Evolutionary conservation across 2,797 vertebrate species (phyloP).

Genomic region (Ctenochaetus hawaiiensis): DNA sequence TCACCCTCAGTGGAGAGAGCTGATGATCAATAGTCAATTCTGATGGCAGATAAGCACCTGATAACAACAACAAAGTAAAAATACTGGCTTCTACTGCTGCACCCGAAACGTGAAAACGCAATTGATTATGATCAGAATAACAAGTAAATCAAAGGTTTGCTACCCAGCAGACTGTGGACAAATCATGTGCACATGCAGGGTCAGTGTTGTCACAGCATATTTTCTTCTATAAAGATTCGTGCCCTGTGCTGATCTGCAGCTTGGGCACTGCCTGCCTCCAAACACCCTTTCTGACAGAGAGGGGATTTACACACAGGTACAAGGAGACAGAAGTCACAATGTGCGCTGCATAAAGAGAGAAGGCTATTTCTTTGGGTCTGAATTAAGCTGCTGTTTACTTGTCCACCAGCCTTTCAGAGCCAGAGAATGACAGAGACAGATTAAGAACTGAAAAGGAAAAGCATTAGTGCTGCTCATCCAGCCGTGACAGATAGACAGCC

Average conservation of each 20-base stretch:
- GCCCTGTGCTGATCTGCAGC: slow-evolving; percentile 51
- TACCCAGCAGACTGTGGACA: background rate
- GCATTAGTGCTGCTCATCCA: slow-evolving; percentile 53
- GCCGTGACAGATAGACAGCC: slow-evolving; percentile 61
- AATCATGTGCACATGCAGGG: slow-evolving; percentile 12
- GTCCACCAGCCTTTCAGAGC: slow-evolving; percentile 43
- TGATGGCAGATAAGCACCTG: slow-evolving; percentile 19
- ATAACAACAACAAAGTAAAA: background rate
- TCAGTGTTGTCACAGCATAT: slow-evolving; percentile 30
- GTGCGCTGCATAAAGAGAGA: slow-evolving; percentile 48
- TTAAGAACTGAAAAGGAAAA: slow-evolving; percentile 35
- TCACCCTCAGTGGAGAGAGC: slow-evolving; percentile 5
- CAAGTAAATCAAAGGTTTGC: slow-evolving; percentile 2
- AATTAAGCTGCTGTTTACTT: slow-evolving; percentile 54
- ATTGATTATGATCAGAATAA: slow-evolving; percentile 25
- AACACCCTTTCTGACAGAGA: slow-evolving; percentile 47
- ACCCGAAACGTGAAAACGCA: slow-evolving; percentile 13
- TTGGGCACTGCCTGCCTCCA: slow-evolving; percentile 49
- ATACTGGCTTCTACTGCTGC: slow-evolving; percentile 14
- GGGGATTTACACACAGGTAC: slow-evolving; percentile 59
- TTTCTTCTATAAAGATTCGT: slow-evolving; percentile 30
- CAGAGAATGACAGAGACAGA: slow-evolving; percentile 50
- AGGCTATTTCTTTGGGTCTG: slow-evolving; percentile 44
- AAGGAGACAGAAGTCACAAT: slow-evolving; percentile 33
- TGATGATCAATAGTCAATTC: slow-evolving; percentile 22